Base-by-base conservation (phyloP, 2,797 vertebrate genomes). In the Chromobotia macracanthus region DNA sequence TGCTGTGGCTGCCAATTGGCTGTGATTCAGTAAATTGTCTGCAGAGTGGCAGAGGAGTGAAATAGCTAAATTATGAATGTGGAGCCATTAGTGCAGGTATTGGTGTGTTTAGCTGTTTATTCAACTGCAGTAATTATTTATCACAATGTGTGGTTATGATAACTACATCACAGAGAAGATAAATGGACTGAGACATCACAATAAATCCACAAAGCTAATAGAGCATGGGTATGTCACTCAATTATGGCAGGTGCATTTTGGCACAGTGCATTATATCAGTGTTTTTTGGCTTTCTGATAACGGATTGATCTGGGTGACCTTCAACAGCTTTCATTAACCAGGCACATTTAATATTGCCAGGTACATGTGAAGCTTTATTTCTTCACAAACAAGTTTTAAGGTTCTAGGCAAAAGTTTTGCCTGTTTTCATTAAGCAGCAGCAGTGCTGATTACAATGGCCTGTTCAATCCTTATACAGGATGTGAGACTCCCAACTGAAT, bases 21-120 rank as follows among this genome's bases (percentile, higher is more conserved):
- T 86, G 83, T 79, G 83, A 82, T 84, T 86, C 77, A 76, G 77
- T 87, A 84, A 86, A 84, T 85, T 83, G 75, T 75, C 82, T 75
- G 80, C 60, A 82, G 67, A 64, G 72, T 53, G 65, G 72, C 56
- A 77, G 64, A 80, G 63, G 51, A 80, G 74, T 56, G 74, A 85
- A 80, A 82, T 77, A 78, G 81, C 76, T 92, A 88, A 86, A 90
- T 89, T 91, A 92, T 92, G 91, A 92, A 92, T 90, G 87, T 86
- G 87, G 87, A 90, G 79, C 88, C 91, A 92, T 93, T 87, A 87
- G 85, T 48, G 79, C 79, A 81, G 82, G 82, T 80, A 81, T 80
- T 60, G 55, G 63, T 75, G 80, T 65, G 60, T 77, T 84, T 84
- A 84, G 81, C 83, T 82, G 83, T 84, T 83, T 80, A 76, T 82